Evolutionary conservation across 2,888 invertebrate species (phyloP).

Genomic region (Empis stercorea): DNA sequence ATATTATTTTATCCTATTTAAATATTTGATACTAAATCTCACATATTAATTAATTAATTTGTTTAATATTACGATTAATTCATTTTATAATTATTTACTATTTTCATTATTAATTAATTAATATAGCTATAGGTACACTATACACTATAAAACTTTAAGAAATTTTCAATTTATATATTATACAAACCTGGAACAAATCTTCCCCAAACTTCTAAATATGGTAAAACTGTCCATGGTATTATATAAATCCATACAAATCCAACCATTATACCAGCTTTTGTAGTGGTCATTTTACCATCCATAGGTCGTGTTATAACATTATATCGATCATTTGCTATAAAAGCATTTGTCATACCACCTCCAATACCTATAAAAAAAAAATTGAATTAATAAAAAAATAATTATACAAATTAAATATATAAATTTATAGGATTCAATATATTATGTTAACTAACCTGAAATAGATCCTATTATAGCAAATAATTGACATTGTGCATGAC

Average conservation of each 20-base stretch:
- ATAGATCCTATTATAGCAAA: conserved; percentile 59
- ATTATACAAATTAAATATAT: too few relatives aligned
- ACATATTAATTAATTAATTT: too few relatives aligned
- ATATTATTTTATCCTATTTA: too few relatives aligned
- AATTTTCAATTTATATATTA: too few relatives aligned
- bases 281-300: conserved; percentile 58
- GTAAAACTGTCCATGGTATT: conserved; percentile 63
- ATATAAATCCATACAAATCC: conserved; percentile 57
- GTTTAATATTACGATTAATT: too few relatives aligned
- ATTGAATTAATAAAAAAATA: too few relatives aligned
- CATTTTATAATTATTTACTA: too few relatives aligned
- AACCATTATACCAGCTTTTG: conserved; percentile 59
- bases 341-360: conserved; percentile 62
- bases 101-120: too few relatives aligned
- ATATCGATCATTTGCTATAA: conserved; percentile 64
- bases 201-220: conserved; percentile 67
- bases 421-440: too few relatives aligned
- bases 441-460: conserved; percentile 35
- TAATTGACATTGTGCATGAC: conserved; percentile 56
- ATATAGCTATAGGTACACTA: too few relatives aligned
- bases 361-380: conserved; percentile 41
- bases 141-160: too few relatives aligned
- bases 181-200: conserved; percentile 52
- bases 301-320: conserved; percentile 64
- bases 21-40: too few relatives aligned